Percentiles rank a stretch among this genome's conserved stretches.
These are phyloP conservation scores for Crocidura indochinensis DNA, from an alignment of 2,797 vertebrate species.

Conservation along the genomic window DNA sequence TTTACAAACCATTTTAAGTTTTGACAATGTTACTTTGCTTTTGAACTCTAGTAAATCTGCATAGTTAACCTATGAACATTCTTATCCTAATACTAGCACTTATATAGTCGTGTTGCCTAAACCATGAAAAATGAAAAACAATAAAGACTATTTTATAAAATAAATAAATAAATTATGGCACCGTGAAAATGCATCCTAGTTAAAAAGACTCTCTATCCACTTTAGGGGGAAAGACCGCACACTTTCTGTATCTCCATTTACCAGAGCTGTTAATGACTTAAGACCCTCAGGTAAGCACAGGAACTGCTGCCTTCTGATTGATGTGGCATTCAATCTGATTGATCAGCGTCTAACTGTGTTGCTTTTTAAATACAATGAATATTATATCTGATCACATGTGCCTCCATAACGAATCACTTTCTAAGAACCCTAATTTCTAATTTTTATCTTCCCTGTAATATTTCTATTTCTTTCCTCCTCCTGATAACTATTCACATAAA, in stretches of 20 bases:
- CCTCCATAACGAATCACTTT: conserved; percentile 56
- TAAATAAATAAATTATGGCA: conserved; percentile 9
- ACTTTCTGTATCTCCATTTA: background rate
- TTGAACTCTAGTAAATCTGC: background rate
- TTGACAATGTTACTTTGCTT: background rate
- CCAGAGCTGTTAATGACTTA: conserved; percentile 12
- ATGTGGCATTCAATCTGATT: conserved; percentile 71
- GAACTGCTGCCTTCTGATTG: conserved; percentile 37
- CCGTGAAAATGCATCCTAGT: background rate
- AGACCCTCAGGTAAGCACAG: background rate
- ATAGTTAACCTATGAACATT: background rate
- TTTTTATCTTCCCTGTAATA: conserved; percentile 14
- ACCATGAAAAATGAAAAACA: too few species aligned
- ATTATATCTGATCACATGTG: conserved; percentile 67
- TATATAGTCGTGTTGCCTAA: too few species aligned
- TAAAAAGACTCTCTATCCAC: conserved; percentile 26
- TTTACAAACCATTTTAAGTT: background rate
- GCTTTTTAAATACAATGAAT: conserved; percentile 69
- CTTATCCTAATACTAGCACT: too few species aligned
- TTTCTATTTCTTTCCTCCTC: conserved; percentile 40
- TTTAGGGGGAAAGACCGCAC: background rate
- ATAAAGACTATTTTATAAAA: conserved; percentile 10
- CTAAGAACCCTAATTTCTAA: conserved; percentile 43
- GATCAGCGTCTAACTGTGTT: conserved; percentile 43
- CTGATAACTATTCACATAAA: conserved; percentile 55